Base-by-base conservation (phyloP, 2,888 invertebrate species). In the Drosophila setosimentum region DNA sequence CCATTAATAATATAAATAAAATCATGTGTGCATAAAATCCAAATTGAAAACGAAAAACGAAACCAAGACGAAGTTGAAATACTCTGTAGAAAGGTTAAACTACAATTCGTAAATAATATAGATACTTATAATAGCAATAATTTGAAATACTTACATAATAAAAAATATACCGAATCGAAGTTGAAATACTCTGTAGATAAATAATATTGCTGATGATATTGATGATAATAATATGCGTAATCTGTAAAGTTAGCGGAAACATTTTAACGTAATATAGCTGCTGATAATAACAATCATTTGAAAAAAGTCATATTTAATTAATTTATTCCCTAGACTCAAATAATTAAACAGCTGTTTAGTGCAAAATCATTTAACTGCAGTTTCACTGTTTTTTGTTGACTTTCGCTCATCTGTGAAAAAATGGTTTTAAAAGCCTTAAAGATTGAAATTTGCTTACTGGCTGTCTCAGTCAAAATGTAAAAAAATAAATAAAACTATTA, bases 1-100 rank as follows among this genome's bases (percentile, higher is more conserved):
- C 51, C 61, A 76, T 65, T 65, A 76, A 71, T 69, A 78, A 70
- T 63, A 40, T 35, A 33, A 62, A 78, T 62, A 37, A 55, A 73
- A 57, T 59, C 45, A 59, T 69, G 64, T 45, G 42, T 64, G 48
- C 32, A 53, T 37, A 30, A 68, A 53, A 54, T 8, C 53, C 13
- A 78, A 58, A 67, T 29, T 45, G 8, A 59, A 63, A 32, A 32
- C 10, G 33, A 60, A 48, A 35, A 45, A 30, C 6, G 2, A 11
- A n/a, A 42, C 13, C 16, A 35, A 33, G 27, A 7, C 21, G 45
- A 45, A 16, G 2, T 21, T 24, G 13, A 21, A 21, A 45, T 24
- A 45, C 42, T 18, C 21, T 55, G n/a, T 4, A 8, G 16, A 13
- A 45, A 42, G 21, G 11, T 42, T 42, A 21, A 42, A 11, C 7